Base-by-base conservation (phyloP, 2,113 vertebrate genomes). In the Eidolon helvum region DNA sequence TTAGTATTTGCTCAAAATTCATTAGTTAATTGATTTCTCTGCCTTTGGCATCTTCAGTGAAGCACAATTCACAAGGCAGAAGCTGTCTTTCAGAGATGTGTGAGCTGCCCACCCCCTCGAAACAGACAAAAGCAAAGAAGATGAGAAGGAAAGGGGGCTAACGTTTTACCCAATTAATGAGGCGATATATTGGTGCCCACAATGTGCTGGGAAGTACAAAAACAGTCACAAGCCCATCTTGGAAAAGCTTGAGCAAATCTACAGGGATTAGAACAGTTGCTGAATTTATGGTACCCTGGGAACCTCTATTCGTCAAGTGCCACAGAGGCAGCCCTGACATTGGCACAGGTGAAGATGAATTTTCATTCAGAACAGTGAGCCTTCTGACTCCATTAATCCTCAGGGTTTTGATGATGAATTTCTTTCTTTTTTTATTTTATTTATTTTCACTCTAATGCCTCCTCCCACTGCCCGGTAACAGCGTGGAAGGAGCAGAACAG, bases 271-370 rank as follows among this genome's bases (percentile, higher is more conserved):
- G 97, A 97, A 91, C 92, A 97, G 97, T 96, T 98, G 99, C 98
- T 99, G 98, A 99, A 99, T 99, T 99, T 99, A 99, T 99, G 94
- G 98, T 95, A 98, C 98, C 98, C 98, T 97, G 98, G 99, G 99
- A 99, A 99, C 99, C 99, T 98, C 98, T 98, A 99, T 99, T 99
- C 99, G 99, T 99, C 99, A 99, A 98, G 98, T 98, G 99, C 99
- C 97, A 98, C 96, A 98, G 97, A 96, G 66, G 98, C 98, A 98
- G 99, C 98, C 98, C 99, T 99, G 99, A 99, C 99, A 98, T 98
- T 98, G 99, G 99, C 99, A 99, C 98, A 99, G 99, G 99, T 98
- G 99, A 99, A 99, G 99, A 99, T 99, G 99, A 99, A 99, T 99
- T 99, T 99, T 99, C 99, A 99, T 99, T 99, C 99, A 98, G 99